Conservation (phyloP, 2,888 invertebrate genomes). For the Selenia dentaria region DNA sequence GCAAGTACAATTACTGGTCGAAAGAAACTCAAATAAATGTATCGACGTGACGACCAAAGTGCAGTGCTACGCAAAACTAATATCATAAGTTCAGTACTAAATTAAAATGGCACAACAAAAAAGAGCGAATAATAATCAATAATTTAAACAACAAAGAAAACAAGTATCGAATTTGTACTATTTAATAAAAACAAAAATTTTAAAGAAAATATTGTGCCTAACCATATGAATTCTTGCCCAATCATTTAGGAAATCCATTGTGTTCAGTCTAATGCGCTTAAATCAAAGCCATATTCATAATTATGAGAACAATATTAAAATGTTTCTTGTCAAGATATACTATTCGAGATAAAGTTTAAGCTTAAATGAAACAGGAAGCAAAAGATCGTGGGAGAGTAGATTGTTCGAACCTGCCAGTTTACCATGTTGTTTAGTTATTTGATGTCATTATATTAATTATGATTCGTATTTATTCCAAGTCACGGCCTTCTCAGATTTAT, state of each 20-base stretch:
- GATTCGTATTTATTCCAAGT: conserved; percentile 17
- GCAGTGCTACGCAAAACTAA: too few species aligned
- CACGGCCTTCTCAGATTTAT: conserved; percentile 19
- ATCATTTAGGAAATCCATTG: conserved; percentile 5
- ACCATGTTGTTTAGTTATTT: conserved; percentile 38
- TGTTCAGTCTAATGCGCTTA: neutral
- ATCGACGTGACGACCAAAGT: too few species aligned
- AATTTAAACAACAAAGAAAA: too few species aligned
- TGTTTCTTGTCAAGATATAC: conserved; percentile 41
- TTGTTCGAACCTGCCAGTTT: conserved; percentile 40
- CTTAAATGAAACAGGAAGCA: conserved; percentile 60
- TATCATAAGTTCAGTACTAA: too few species aligned
- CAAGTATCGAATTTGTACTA: too few species aligned
- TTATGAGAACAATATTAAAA: conserved; percentile 6
- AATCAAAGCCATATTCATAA: conserved; percentile 1
- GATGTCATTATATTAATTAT: conserved; percentile 20
- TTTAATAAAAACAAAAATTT: too few species aligned
- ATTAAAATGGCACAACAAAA: too few species aligned
- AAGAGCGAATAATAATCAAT: too few species aligned
- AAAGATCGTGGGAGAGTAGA: conserved; percentile 56
- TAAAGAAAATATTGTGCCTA: too few species aligned
- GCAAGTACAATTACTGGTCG: too few species aligned
- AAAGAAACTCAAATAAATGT: too few species aligned
- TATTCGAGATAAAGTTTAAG: conserved; percentile 43
- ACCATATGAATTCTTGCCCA: too few species aligned